A percentile compares a stretch with the other conserved stretches of the same genome.
Evolutionary conservation across 2,888 invertebrate genomes (phyloP).

Genomic region (Cheilosia pagana): DNA sequence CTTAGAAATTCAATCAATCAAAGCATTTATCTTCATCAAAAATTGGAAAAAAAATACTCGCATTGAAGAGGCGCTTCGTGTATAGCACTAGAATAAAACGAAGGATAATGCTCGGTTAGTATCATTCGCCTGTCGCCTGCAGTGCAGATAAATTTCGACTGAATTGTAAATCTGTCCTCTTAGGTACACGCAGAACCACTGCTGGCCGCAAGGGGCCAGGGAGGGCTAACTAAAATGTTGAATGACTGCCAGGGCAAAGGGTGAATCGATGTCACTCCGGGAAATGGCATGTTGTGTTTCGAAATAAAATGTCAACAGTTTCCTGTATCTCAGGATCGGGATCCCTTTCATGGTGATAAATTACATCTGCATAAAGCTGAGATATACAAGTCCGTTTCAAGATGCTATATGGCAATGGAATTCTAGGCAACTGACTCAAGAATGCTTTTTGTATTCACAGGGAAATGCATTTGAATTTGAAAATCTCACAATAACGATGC

Average conservation of each 20-base stretch:
- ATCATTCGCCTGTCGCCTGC: background rate
- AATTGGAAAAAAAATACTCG: conserved; percentile 2
- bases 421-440: background rate
- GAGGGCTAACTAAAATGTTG: background rate
- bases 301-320: conserved; percentile 4
- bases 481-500: too few relatives aligned
- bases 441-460: background rate
- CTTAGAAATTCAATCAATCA: conserved; percentile 47
- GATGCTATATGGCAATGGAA: background rate
- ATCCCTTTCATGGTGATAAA: background rate
- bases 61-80: too few relatives aligned
- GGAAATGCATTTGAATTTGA: too few relatives aligned
- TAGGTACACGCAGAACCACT: background rate
- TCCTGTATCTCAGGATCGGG: background rate
- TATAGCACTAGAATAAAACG: background rate
- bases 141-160: background rate
- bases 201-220: background rate
- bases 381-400: background rate
- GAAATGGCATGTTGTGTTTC: background rate
- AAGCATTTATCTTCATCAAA: conserved; percentile 49
- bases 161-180: background rate
- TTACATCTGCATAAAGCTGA: conserved; percentile 12
- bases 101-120: background rate
- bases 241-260: background rate
- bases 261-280: background rate